Percentiles rank a stretch among this genome's conserved stretches.
Conservation (phyloP, 2,113 vertebrate genomes). For the Thalassoma bifasciatum region DNA sequence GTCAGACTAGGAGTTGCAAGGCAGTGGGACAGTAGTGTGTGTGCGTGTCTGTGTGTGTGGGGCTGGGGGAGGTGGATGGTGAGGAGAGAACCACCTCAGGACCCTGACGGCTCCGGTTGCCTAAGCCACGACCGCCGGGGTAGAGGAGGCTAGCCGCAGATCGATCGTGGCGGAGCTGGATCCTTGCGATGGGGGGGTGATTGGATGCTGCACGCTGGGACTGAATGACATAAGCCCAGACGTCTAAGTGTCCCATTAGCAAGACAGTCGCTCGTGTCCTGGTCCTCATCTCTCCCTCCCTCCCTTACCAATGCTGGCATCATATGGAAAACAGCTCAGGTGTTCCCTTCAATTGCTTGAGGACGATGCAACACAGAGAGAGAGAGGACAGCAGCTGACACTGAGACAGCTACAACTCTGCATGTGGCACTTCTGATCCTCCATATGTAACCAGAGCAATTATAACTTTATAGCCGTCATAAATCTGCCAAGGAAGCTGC, state of each 20-base stretch:
- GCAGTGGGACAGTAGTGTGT: slow-evolving; percentile 52
- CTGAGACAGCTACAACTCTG: slow-evolving; percentile 20
- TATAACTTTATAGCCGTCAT: slow-evolving; percentile 53
- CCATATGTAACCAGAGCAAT: slow-evolving; percentile 61
- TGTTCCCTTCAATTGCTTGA: slow-evolving; percentile 66
- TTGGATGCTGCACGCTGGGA: slow-evolving; percentile 82
- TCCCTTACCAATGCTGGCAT: slow-evolving; percentile 41
- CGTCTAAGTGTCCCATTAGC: slow-evolving; percentile 88
- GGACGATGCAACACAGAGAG: slow-evolving; percentile 42
- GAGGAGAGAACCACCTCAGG: slow-evolving; percentile 82
- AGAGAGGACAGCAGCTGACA: slow-evolving; percentile 58
- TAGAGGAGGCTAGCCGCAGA: slow-evolving; percentile 84
- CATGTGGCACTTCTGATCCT: slow-evolving; percentile 56
- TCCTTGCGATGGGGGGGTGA: slow-evolving; percentile 76
- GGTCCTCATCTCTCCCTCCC: slow-evolving; percentile 27
- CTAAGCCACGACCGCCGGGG: slow-evolving; percentile 75
- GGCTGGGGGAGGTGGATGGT: slow-evolving; percentile 72
- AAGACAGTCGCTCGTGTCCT: slow-evolving; percentile 76
- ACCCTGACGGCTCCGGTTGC: slow-evolving; percentile 82
- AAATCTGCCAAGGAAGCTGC: slow-evolving; percentile 46
- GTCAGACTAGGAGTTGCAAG: slow-evolving; percentile 76
- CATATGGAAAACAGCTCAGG: slow-evolving; percentile 76
- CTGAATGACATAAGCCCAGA: slow-evolving; percentile 83
- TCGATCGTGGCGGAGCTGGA: slow-evolving; percentile 81
- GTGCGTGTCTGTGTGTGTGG: slow-evolving; percentile 35